Conservation (phyloP, 92 coral and sea anemone species). For the Nematostella vectensis region DNA sequence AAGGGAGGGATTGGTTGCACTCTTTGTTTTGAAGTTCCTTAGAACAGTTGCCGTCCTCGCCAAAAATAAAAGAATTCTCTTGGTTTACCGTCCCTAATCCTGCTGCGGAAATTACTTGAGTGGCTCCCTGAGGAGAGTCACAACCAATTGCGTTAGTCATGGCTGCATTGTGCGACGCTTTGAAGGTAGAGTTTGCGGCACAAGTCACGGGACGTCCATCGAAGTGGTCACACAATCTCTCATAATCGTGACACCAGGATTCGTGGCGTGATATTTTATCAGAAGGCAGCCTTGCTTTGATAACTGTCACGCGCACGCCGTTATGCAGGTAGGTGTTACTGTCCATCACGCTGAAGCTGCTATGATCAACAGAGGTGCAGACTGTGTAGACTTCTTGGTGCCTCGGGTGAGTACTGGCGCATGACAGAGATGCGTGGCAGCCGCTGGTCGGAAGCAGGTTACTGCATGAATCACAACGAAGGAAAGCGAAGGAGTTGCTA, state of each 20-base stretch:
- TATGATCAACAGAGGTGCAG: conserved; percentile 16
- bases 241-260: conserved; percentile 46
- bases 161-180: not conserved
- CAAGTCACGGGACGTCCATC: conserved; percentile 37
- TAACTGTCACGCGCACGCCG: conserved; percentile 16
- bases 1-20: conserved; percentile 28
- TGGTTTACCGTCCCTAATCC: conserved; percentile 14
- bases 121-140: not conserved
- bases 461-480: conserved; percentile 24
- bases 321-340: conserved; percentile 2
- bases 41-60: conserved; percentile 19
- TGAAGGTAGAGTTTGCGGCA: conserved; percentile 14
- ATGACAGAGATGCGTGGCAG: conserved; percentile 30
- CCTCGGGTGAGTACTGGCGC: conserved; percentile 19
- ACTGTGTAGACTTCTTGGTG: conserved; percentile 41
- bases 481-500: conserved; percentile 38
- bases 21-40: conserved; percentile 7
- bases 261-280: conserved; percentile 22
- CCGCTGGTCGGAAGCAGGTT: conserved; percentile 11
- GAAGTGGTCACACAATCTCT: conserved; percentile 28
- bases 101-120: conserved; percentile 12
- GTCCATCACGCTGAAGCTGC: conserved; percentile 36
- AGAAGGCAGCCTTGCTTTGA: conserved; percentile 32
- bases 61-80: conserved; percentile 29
- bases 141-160: conserved; percentile 9